Base-by-base conservation (phyloP, 1,140 invertebrate species). In the Drosophila tani region DNA sequence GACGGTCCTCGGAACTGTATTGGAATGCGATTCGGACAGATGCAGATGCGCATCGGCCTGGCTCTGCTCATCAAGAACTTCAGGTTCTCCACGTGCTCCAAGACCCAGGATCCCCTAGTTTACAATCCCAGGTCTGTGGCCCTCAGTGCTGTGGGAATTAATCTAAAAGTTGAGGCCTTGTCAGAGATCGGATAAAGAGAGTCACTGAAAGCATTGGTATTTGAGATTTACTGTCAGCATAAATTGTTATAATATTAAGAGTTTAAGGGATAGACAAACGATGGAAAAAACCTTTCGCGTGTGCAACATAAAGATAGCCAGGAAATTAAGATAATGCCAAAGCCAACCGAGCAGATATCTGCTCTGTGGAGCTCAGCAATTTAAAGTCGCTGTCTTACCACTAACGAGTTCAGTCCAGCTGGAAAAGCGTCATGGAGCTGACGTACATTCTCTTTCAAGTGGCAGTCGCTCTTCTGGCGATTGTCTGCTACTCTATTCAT, bases 1-100 rank as follows among this genome's bases (percentile, higher is more conserved):
- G 94, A 94, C 70, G 94, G 94, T 47, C 94, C 94, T 7, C 92
- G 93, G 19, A 93, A 93, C 81, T 94, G 93, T 75, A 93, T 94
- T 64, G 94, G 94, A 0, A 55, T 80, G 35, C 71, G 93, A 57
- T 93, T 94, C 69, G 94, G 91, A 1, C 76, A 92, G 40, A 91
- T 94, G 83, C 93, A 93, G 57, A 81, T 91, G 6, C 85, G 92
- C 53, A 58, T 93, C 1, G 93, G 92, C 4, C 62, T 94, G 0
- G 83, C 91, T 3, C 71, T 82, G 9, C 55, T 94, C 21, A 75
- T 94, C 8, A 86, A 63, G 32, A 81, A 92, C 9, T 93, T 91
- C 32, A 81, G 79, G 46, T 83, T 93, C 32, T 79, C 77, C 1
- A 69, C 69, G 0, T 84, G 87, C 38, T 74, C 85, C 5, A 49